Evolutionary conservation across 2,113 vertebrate species (phyloP).

Genomic region (Garra rufa): DNA sequence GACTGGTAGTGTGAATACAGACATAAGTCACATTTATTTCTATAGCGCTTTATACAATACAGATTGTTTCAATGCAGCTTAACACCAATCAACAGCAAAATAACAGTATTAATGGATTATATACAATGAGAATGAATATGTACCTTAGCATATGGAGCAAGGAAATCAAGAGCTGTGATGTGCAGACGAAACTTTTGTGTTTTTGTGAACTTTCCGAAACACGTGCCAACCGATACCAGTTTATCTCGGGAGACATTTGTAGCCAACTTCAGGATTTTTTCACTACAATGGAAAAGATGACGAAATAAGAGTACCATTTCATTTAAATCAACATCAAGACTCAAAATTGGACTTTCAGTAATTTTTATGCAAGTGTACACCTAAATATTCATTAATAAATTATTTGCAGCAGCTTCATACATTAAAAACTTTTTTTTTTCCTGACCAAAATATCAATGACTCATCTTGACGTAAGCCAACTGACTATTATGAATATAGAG

Average conservation of each 20-base stretch:
- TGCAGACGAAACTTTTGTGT: constrained; percentile 90
- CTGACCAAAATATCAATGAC: neutral
- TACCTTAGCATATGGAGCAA: constrained; percentile 96
- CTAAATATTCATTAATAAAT: neutral
- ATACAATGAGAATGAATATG: neutral
- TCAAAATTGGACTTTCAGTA: too few species aligned
- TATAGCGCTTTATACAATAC: neutral
- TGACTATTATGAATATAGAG: too few species aligned
- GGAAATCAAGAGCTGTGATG: constrained; percentile 91
- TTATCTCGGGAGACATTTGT: constrained; percentile 87
- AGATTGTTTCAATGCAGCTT: neutral
- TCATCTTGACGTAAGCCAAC: neutral
- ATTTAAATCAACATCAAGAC: too few species aligned
- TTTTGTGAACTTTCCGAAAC: constrained; percentile 97
- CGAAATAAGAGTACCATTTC: neutral
- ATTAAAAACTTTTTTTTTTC: too few species aligned
- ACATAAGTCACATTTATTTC: neutral
- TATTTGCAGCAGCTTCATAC: neutral
- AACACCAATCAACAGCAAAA: neutral
- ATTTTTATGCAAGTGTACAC: neutral
- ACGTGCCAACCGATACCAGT: constrained; percentile 88
- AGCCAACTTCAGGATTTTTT: constrained; percentile 91
- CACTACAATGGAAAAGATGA: constrained; percentile 71
- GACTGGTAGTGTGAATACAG: neutral
- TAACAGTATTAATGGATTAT: neutral